Percentiles rank a stretch among this genome's conserved stretches.
Conservation (phyloP, 2,797 vertebrate genomes). For the Cirrhinus molitorella region DNA sequence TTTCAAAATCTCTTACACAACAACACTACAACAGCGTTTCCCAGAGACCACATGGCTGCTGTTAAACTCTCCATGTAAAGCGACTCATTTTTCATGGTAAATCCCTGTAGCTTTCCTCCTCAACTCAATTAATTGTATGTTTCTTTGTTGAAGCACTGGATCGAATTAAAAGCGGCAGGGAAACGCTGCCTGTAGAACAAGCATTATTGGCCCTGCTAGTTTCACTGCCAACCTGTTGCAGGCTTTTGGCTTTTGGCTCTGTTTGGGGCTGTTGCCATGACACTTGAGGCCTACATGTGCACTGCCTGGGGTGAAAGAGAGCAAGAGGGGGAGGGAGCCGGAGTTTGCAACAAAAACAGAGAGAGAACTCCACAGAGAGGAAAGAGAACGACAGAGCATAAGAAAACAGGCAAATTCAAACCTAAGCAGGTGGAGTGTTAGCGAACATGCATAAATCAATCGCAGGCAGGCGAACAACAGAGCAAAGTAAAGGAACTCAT, state of each 20-base stretch:
- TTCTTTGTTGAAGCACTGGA: conserved; percentile 60
- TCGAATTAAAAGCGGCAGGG: conserved; percentile 56
- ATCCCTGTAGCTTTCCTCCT: conserved; percentile 42
- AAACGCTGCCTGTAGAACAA: conserved; percentile 59
- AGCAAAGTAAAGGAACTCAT: conserved; percentile 9
- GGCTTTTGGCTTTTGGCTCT: conserved; percentile 68
- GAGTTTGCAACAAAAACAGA: conserved; percentile 41
- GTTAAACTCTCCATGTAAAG: conserved; percentile 29
- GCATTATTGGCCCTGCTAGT: conserved; percentile 69
- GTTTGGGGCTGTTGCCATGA: conserved; percentile 75
- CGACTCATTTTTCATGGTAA: conserved; percentile 18
- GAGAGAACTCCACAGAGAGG: conserved; percentile 28
- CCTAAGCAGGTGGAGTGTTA: conserved; percentile 29
- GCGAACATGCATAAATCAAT: conserved; percentile 6
- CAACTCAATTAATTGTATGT: conserved; percentile 62
- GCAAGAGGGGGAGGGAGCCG: conserved; percentile 47
- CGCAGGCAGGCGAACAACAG: neutral
- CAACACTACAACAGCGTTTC: neutral
- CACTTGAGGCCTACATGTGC: conserved; percentile 73
- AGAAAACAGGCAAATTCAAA: conserved; percentile 57
- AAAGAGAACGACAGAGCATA: conserved; percentile 45
- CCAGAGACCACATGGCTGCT: conserved; percentile 2
- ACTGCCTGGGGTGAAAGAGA: conserved; percentile 65
- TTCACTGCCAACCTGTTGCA: conserved; percentile 76
- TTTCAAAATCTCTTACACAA: conserved; percentile 13